A percentile compares a stretch with the other conserved stretches of the same genome.
Evolutionary conservation across 2,888 invertebrate genomes (phyloP).

Genomic region (Limnephilus lunatus): DNA sequence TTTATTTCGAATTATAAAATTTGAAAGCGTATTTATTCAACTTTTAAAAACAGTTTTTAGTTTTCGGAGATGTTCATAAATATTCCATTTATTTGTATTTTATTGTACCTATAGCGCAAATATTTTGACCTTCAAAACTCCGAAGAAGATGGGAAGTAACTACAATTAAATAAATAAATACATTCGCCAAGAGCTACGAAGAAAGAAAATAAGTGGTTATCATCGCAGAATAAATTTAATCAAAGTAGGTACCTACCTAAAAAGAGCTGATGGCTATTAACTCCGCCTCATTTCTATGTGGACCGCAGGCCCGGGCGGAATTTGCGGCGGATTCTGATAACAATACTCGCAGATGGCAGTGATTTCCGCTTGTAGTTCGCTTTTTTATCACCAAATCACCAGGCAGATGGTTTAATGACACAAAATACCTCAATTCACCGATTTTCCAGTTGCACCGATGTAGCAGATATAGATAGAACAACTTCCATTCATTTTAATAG

Average conservation of each 20-base stretch:
- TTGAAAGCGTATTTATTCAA: too few species aligned
- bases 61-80: too few species aligned
- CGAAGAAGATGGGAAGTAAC: neutral
- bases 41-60: too few species aligned
- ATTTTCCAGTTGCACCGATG: neutral
- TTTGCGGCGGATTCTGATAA: slow-evolving; percentile 53
- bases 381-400: slow-evolving; percentile 28
- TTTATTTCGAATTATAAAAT: too few species aligned
- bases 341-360: slow-evolving; percentile 43
- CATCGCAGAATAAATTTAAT: neutral
- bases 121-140: neutral
- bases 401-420: slow-evolving; percentile 33
- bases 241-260: neutral
- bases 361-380: neutral
- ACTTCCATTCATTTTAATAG: neutral
- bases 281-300: neutral
- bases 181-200: neutral
- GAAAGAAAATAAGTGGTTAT: neutral
- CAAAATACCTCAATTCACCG: slow-evolving; percentile 12
- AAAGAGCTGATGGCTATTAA: neutral
- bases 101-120: too few species aligned
- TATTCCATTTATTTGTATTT: too few species aligned
- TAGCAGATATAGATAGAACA: neutral
- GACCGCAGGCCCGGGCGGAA: slow-evolving; percentile 39
- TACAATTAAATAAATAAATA: neutral